phyloP scores from a whole-genome alignment of 1,140 invertebrate species.

The Cherax quadricarinatus region DNA sequence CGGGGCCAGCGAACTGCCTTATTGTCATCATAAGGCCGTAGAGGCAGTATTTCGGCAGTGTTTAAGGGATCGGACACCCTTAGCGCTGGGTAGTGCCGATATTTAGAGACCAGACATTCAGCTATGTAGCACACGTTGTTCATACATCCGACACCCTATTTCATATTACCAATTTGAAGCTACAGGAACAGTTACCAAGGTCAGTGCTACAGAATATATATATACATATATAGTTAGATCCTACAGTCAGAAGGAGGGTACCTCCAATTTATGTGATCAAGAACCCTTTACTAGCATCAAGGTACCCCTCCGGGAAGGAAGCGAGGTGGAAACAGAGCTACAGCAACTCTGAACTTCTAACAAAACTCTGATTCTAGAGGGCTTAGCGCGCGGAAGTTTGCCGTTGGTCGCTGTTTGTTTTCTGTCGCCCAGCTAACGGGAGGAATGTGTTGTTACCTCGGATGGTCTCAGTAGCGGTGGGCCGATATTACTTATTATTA shows the following conservation, averaged over 20 bases:
- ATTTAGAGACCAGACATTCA: background rate
- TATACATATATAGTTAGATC: too few relatives aligned
- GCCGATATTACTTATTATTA: too few relatives aligned
- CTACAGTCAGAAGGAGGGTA: too few relatives aligned
- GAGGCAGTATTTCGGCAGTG: background rate
- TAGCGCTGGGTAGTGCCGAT: background rate
- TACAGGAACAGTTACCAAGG: too few relatives aligned
- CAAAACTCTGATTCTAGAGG: background rate
- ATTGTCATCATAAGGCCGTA: background rate
- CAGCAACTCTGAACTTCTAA: background rate
- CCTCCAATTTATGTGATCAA: too few relatives aligned
- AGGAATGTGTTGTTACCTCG: too few relatives aligned
- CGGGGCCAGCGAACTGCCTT: background rate
- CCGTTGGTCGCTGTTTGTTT: too few relatives aligned
- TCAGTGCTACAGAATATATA: background rate
- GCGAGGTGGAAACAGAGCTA: background rate
- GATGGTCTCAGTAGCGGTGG: too few relatives aligned
- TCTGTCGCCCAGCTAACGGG: too few relatives aligned
- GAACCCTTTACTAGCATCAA: too few relatives aligned
- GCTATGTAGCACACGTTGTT: background rate
- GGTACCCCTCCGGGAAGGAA: background rate
- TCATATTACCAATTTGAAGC: too few relatives aligned
- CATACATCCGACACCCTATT: too few relatives aligned
- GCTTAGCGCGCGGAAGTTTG: background rate
- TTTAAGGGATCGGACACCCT: background rate